These are phyloP conservation scores for Euborellia annulipes DNA, from an alignment of 1,140 invertebrate genomes.

Conservation along the genomic window DNA sequence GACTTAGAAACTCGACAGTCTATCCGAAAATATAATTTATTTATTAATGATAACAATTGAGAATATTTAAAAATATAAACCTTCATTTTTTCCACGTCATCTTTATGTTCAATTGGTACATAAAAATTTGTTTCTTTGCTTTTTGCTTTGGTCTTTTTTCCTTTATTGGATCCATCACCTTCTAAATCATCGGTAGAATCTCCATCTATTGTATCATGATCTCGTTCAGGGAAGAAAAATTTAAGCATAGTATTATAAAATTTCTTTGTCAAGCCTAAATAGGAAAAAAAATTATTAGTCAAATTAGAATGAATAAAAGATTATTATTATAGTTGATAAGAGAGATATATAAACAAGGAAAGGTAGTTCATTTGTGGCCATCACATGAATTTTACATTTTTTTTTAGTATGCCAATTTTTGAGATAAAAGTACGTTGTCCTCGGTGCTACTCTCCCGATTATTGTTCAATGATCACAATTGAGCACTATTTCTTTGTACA, in stretches of 20 bases:
- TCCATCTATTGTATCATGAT: constrained; percentile 66
- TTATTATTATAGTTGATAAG: too few relatives aligned
- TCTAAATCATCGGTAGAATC: constrained; percentile 36
- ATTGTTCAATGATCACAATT: too few relatives aligned
- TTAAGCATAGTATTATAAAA: constrained; percentile 96
- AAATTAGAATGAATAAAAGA: constrained; percentile 2
- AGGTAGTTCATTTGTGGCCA: too few relatives aligned
- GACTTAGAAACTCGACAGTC: too few relatives aligned
- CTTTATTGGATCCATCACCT: constrained; percentile 31
- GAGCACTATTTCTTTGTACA: too few relatives aligned
- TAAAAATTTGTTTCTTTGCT: constrained; percentile 75
- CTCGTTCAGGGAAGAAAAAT: constrained; percentile 97
- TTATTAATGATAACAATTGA: too few relatives aligned
- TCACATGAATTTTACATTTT: too few relatives aligned
- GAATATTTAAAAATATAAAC: constrained; percentile 24
- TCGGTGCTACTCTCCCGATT: too few relatives aligned
- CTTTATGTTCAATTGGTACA: constrained; percentile 65
- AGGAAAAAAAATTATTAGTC: constrained; percentile 10
- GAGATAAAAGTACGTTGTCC: too few relatives aligned
- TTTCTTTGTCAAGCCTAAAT: constrained; percentile 76
- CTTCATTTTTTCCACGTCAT: constrained; percentile 98
- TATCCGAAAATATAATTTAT: too few relatives aligned
- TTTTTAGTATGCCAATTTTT: too few relatives aligned
- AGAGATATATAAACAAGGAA: too few relatives aligned
- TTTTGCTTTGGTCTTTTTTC: constrained; percentile 28